Conservation (phyloP, 2,888 invertebrate species). For the Phaonia tiefii region DNA sequence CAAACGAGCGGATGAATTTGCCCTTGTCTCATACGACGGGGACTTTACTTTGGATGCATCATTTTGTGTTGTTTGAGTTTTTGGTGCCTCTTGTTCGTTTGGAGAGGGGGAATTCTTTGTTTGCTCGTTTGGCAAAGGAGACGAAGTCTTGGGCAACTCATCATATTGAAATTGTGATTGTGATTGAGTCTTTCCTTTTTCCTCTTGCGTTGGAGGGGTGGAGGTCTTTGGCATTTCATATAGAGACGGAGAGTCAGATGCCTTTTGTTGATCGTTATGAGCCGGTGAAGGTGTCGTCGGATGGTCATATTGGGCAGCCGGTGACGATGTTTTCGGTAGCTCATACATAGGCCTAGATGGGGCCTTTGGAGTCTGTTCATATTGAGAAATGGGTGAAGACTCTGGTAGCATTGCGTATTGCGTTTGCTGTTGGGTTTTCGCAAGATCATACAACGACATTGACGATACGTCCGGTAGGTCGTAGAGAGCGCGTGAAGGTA, state of each 20-base stretch:
- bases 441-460: conserved; percentile 4
- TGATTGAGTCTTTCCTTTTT: not conserved
- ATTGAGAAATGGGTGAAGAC: conserved; percentile 10
- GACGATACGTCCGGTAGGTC: not conserved
- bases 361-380: not conserved
- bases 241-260: not conserved
- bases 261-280: not conserved
- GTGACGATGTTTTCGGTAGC: conserved; percentile 7
- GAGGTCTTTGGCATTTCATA: not conserved
- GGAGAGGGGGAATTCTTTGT: not conserved
- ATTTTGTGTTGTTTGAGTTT: not conserved
- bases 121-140: not conserved
- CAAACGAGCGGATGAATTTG: not conserved
- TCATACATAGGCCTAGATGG: conserved; percentile 10
- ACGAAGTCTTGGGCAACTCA: not conserved
- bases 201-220: not conserved
- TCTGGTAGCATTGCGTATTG: conserved; percentile 9
- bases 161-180: not conserved
- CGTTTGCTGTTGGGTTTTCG: not conserved
- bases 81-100: not conserved
- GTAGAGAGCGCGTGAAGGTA: conserved; percentile 16
- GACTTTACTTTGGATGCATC: conserved; percentile 9
- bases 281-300: conserved; percentile 10
- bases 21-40: conserved; percentile 5
- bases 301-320: conserved; percentile 9